Evolutionary conservation across 2,888 invertebrate species (phyloP), one percentile per base, ranked within the genome.

Genomic region (Leptopilina syphax): DNA sequence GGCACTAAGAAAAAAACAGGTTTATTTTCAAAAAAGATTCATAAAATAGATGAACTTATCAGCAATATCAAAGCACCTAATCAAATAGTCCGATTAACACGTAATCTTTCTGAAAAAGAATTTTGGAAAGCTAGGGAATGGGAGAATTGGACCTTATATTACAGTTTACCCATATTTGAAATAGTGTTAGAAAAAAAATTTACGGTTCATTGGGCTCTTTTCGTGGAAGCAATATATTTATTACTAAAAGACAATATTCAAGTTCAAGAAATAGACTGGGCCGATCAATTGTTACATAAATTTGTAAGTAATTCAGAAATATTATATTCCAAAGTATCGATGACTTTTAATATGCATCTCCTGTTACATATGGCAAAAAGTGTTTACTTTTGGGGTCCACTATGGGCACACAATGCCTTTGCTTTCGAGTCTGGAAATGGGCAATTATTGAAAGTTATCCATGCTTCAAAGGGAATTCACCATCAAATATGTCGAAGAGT

Each of bases 61-160:
- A n/a, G 60, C n/a, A 60, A n/a, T n/a, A 60, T 60, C 7, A 60
- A 60, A 60, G 60, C 60, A 60, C 60, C n/a, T 4, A 13, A 13
- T 60, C 18, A 60, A 60, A 60, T 60, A 60, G 60, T 60, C 18
- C 13, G 60, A n/a, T 13, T 60, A 60, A 60, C 60, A 7, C n/a
- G 60, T 60, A 60, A 13, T 3, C 7, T 60, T 7, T 60, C 60
- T 3, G 60, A 60, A n/a, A 60, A 60, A n/a, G 60, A 13, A 7
- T 60, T 60, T n/a, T 60, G 13, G 60, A 60, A 60, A n/a, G 60
- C 60, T 60, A 57, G 57, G n/a, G 60, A 60, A 60, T 60, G 34
- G 34, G 34, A 34, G 34, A 34, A 34, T 34, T 34, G 34, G 34
- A 34, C 34, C 34, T 34, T 34, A 57, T 57, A 57, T 57, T 57